Conservation (phyloP, 2,888 invertebrate genomes). For the Theretra japonica region DNA sequence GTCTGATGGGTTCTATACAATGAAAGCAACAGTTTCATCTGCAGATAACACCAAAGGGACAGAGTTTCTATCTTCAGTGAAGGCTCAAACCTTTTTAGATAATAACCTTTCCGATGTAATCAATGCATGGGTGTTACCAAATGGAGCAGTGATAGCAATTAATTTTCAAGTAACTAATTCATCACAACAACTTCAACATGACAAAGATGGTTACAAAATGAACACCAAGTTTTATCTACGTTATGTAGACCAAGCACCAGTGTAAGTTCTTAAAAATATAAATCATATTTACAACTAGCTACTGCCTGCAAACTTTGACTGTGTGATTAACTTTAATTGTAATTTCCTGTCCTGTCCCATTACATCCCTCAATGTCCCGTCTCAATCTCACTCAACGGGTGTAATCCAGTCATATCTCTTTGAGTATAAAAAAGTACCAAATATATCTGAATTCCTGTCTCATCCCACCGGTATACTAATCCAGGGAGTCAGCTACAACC, state of each 20-base stretch:
- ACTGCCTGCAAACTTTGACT: no score
- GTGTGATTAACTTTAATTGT: no score
- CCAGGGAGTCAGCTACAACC: no score
- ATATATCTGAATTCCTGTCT: no score
- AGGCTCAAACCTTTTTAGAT: conserved; percentile 91
- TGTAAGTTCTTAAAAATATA: conserved; percentile 68
- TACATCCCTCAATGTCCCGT: no score
- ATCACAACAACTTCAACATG: conserved; percentile 47
- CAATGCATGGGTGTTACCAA: conserved; percentile 91
- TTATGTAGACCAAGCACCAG: conserved; percentile 92
- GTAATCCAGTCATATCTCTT: no score
- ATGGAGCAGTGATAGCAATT: conserved; percentile 91
- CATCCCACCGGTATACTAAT: no score
- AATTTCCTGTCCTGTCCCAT: no score
- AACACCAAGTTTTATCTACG: conserved; percentile 92
- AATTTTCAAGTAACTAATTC: conserved; percentile 80
- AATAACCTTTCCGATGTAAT: conserved; percentile 91
- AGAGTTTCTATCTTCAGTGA: conserved; percentile 90
- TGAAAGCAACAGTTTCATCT: conserved; percentile 88
- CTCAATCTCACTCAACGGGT: no score
- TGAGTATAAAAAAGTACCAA: no score
- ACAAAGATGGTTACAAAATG: conserved; percentile 73
- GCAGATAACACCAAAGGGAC: conserved; percentile 86
- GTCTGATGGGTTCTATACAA: conserved; percentile 89
- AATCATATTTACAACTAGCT: neutral